These are phyloP conservation scores for Sinotaia quadrata DNA, from an alignment of 2,888 invertebrate species.

Conservation along the genomic window DNA sequence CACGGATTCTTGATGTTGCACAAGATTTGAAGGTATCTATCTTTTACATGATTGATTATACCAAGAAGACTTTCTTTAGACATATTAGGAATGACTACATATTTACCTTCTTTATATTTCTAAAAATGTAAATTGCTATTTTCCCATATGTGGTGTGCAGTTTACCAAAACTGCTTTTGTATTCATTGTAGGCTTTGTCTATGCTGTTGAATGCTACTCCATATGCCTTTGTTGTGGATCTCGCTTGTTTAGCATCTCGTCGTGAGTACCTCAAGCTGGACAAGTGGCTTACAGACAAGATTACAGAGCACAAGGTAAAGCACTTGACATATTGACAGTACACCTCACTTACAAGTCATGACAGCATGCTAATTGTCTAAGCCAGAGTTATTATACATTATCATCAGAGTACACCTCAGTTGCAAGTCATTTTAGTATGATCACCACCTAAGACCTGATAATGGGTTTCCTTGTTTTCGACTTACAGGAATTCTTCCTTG, in stretches of 20 bases:
- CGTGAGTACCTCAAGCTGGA: constrained; percentile 97
- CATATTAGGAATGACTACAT: not conserved
- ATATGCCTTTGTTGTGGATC: constrained; percentile 89
- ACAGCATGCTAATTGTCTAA: too few species aligned
- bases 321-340: too few species aligned
- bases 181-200: constrained; percentile 84
- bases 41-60: not conserved
- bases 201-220: constrained; percentile 89
- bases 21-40: constrained; percentile 81
- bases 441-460: too few species aligned
- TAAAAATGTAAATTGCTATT: too few species aligned
- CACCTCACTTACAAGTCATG: too few species aligned
- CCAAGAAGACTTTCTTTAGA: too few species aligned
- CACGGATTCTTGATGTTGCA: constrained; percentile 95
- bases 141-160: too few species aligned
- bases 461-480: too few species aligned
- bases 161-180: not conserved
- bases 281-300: constrained; percentile 98
- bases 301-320: constrained; percentile 92
- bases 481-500: not conserved
- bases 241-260: constrained; percentile 96
- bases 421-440: too few species aligned
- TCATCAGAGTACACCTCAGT: too few species aligned
- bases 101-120: not conserved
- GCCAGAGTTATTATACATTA: too few species aligned